Evolutionary conservation across 2,888 invertebrate genomes (phyloP), one percentile per base, ranked within the genome.

Genomic region (Gibbula magus): DNA sequence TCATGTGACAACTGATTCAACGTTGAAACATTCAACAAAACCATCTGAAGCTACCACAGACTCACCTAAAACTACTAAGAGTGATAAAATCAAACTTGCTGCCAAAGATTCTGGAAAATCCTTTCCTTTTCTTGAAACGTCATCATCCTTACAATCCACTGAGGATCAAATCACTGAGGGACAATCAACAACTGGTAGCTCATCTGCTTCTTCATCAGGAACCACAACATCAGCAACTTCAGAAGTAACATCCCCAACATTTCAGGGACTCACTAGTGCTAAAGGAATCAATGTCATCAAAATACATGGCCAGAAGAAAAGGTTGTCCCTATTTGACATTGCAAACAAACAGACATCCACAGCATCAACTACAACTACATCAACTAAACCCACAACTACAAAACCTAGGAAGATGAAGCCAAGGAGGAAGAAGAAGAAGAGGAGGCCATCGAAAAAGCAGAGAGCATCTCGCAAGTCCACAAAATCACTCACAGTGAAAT

Each of bases 211-310:
- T 45, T 54, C 73, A 35, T 22, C 54, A 51, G 22, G 25, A 52
- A 32, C 35, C n/a, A 66, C 79, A 77, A 29, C 77, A n/a, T 56
- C 77, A 32, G 18, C 20, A 56, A 56, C 77, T n/a, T 76, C 80
- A 53, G 51, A 32, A 52, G 75, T 32, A 67, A 75, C 79, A 25
- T 35, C 53, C 16, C 56, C 61, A 53, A 61, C 53, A 70, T 53
- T 70, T 51, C n/a, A 67, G 53, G 25, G 56, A 56, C 56, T 20
- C 20, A 56, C 56, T 25, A 16, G 7, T 56, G 18, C 3, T 4
- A 67, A 10, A 29, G 75, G 53, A 25, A 75, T 32, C 25, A 54
- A 29, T 18, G 25, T 52, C 18, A 54, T 54, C 54, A 22, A n/a
- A n/a, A 75, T 35, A 2, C 53, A 75, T 5, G 35, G 29, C 51